These are phyloP conservation scores for Casuarius casuarius DNA, from an alignment of 2,113 vertebrate species.

Conservation along the genomic window DNA sequence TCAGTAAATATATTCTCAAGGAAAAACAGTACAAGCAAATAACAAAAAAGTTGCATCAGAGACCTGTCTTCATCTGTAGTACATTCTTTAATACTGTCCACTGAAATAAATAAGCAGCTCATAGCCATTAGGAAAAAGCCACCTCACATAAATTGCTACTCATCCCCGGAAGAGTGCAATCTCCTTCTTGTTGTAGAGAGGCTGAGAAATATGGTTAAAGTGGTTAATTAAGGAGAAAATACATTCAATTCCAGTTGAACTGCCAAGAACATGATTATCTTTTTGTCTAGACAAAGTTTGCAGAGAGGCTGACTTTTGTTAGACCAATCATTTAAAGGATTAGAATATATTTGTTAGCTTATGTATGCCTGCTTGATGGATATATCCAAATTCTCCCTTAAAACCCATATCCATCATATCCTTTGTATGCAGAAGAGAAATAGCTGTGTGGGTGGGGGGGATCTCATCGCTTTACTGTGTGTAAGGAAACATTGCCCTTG, in stretches of 20 bases:
- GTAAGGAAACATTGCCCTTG: background rate
- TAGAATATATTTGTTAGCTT: background rate
- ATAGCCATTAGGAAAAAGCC: background rate
- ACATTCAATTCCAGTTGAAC: background rate
- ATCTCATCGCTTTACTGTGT: background rate
- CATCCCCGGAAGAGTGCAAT: background rate
- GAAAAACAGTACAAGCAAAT: background rate
- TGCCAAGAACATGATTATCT: background rate
- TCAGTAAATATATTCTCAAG: background rate
- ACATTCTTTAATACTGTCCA: background rate
- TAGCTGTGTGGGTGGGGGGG: background rate
- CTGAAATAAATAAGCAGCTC: background rate
- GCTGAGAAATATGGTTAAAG: background rate
- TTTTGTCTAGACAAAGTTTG: background rate
- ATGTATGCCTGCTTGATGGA: background rate
- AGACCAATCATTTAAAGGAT: background rate
- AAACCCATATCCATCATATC: background rate
- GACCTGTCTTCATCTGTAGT: background rate
- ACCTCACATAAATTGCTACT: background rate
- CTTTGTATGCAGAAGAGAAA: background rate
- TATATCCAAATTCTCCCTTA: background rate
- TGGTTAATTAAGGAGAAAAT: background rate
- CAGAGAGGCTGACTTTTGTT: background rate
- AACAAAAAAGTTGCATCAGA: background rate
- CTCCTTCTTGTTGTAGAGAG: background rate